Evolutionary conservation across 2,888 invertebrate species (phyloP).

Genomic region (Polietes domitor): DNA sequence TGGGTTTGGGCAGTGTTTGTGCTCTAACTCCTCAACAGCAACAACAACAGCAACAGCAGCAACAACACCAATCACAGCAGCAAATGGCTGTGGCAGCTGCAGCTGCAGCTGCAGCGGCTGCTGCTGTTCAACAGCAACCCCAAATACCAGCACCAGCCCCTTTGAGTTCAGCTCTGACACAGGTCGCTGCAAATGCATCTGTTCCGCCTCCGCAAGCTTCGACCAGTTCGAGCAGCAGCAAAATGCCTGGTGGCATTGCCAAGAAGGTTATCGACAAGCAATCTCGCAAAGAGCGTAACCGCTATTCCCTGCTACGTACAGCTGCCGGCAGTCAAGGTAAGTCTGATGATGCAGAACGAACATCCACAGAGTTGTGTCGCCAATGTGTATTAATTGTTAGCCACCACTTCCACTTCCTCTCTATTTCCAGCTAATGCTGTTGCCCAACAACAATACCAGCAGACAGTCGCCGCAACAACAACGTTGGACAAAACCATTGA

Average conservation of each 20-base stretch:
- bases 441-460: slow-evolving; percentile 77
- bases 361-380: background rate
- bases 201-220: slow-evolving; percentile 68
- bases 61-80: slow-evolving; percentile 59
- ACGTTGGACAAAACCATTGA: slow-evolving; percentile 90
- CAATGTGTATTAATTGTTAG: background rate
- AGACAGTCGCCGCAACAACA: slow-evolving; percentile 78
- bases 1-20: slow-evolving; percentile 71
- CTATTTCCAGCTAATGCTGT: slow-evolving; percentile 74
- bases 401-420: background rate
- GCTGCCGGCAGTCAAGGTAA: slow-evolving; percentile 80
- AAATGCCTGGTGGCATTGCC: slow-evolving; percentile 78
- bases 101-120: slow-evolving; percentile 64
- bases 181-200: slow-evolving; percentile 61
- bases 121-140: slow-evolving; percentile 66
- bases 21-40: slow-evolving; percentile 69
- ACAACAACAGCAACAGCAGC: slow-evolving; percentile 67
- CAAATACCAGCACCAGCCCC: slow-evolving; percentile 71
- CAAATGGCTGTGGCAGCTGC: slow-evolving; percentile 63
- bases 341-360: background rate
- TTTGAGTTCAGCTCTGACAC: slow-evolving; percentile 67
- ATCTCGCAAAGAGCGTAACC: slow-evolving; percentile 80
- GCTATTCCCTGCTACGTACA: slow-evolving; percentile 78
- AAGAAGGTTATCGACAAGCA: slow-evolving; percentile 80
- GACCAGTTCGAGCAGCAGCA: slow-evolving; percentile 73